Evolutionary conservation across 2,113 vertebrate genomes (phyloP).

Genomic region (Phrynosoma blainvillii): DNA sequence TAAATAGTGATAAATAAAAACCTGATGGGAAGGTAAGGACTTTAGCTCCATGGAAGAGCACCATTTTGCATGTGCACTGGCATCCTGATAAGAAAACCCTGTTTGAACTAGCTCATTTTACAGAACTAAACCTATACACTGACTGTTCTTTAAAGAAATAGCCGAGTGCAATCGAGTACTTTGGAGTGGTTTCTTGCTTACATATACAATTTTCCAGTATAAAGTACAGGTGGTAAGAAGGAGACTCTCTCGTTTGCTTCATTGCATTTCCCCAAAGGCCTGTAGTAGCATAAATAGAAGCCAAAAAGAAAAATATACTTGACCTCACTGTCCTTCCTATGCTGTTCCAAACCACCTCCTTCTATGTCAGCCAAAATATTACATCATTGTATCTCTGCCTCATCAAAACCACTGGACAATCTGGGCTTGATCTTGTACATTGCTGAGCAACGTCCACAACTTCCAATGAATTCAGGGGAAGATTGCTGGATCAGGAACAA

Average conservation of each 20-base stretch:
- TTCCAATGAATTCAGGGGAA: not conserved
- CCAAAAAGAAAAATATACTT: not conserved
- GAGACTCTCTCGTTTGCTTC: not conserved
- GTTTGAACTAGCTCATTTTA: slow-evolving; percentile 28
- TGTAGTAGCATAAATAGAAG: not conserved
- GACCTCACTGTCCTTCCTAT: slow-evolving; percentile 49
- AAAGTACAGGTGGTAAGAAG: not conserved
- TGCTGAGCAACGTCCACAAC: slow-evolving; percentile 30
- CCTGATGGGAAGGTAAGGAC: too few species aligned
- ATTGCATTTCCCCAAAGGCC: slow-evolving; percentile 30
- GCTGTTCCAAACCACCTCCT: slow-evolving; percentile 32
- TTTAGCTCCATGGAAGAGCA: too few species aligned
- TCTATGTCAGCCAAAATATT: slow-evolving; percentile 50
- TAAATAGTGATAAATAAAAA: too few species aligned
- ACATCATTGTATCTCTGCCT: slow-evolving; percentile 47
- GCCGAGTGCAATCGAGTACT: not conserved
- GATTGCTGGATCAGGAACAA: not conserved
- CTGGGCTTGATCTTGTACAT: slow-evolving; percentile 46
- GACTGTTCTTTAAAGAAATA: not conserved
- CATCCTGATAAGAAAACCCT: slow-evolving; percentile 4
- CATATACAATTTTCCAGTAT: not conserved
- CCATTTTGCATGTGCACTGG: too few species aligned
- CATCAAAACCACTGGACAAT: slow-evolving; percentile 43
- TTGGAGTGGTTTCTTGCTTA: slow-evolving; percentile 2
- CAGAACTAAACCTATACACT: not conserved